These are phyloP conservation scores for Dicroscelio sp. DNA, from an alignment of 2,888 invertebrate species.

Conservation along the genomic window DNA sequence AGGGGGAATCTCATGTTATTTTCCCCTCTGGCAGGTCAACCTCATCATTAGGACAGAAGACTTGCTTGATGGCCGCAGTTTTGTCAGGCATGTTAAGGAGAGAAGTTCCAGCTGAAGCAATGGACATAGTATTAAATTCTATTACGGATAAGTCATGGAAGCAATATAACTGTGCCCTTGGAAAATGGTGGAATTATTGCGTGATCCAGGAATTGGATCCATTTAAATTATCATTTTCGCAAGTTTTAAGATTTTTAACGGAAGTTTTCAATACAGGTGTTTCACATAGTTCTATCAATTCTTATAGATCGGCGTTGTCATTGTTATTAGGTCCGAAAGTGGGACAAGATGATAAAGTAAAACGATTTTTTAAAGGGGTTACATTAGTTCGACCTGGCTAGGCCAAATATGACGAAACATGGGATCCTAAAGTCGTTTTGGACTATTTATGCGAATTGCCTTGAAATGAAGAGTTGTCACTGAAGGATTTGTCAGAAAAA, in stretches of 20 bases:
- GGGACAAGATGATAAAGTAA: conserved; percentile 18
- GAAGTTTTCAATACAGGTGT: not conserved
- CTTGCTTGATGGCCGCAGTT: conserved; percentile 55
- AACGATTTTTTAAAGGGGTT: conserved; percentile 59
- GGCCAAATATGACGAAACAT: conserved; percentile 58
- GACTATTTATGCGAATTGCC: conserved; percentile 39
- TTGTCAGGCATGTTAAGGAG: conserved; percentile 58
- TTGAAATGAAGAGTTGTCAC: conserved; percentile 35
- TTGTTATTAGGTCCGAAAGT: conserved; percentile 46
- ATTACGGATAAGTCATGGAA: conserved; percentile 57
- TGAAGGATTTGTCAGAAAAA: conserved; percentile 53
- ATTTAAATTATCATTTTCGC: not conserved
- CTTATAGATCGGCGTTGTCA: conserved; percentile 55
- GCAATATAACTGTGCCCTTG: conserved; percentile 53
- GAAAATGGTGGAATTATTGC: conserved; percentile 59
- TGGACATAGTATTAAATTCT: conserved; percentile 54
- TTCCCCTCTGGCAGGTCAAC: conserved; percentile 28
- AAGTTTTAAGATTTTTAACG: conserved; percentile 38
- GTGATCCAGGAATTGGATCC: not conserved
- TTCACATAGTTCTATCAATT: conserved; percentile 44
- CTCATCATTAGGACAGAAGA: conserved; percentile 5
- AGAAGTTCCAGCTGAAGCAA: conserved; percentile 13
- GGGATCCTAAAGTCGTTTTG: conserved; percentile 62
- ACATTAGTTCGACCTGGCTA: conserved; percentile 13
- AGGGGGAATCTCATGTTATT: conserved; percentile 39